Percentiles rank a stretch among this genome's conserved stretches.
Conservation (phyloP, 2,797 vertebrate species). For the Melanotaenia nigrans region DNA sequence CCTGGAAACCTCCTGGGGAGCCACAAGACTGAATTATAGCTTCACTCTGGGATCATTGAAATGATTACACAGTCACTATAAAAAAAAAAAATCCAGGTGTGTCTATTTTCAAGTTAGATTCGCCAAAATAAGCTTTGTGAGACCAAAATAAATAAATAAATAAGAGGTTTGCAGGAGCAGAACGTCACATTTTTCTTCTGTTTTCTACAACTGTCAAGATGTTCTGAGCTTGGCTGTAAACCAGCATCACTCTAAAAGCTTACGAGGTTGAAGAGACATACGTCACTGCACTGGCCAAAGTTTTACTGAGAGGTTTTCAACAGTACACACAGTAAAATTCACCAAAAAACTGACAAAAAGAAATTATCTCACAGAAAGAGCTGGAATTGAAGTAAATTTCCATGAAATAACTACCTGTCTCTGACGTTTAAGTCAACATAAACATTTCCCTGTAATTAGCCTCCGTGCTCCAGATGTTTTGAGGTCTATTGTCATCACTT, state of each 20-base stretch:
- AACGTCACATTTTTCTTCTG: neutral
- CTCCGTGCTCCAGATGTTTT: slow-evolving; percentile 23
- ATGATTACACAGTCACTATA: slow-evolving; percentile 24
- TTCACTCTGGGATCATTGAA: slow-evolving; percentile 38
- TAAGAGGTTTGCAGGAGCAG: neutral
- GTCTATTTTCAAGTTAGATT: slow-evolving; percentile 3
- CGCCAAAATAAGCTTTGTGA: neutral
- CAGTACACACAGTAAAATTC: slow-evolving; percentile 2
- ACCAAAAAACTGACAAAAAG: neutral
- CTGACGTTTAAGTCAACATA: slow-evolving; percentile 13
- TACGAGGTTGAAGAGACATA: slow-evolving; percentile 4
- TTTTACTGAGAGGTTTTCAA: slow-evolving; percentile 2
- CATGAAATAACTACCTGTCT: slow-evolving; percentile 2
- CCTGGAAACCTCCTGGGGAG: slow-evolving; percentile 64
- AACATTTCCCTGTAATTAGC: slow-evolving; percentile 27
- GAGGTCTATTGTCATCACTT: slow-evolving; percentile 9
- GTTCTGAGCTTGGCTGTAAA: neutral
- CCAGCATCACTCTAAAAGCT: slow-evolving; percentile 11
- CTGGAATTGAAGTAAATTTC: neutral
- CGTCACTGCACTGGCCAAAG: neutral
- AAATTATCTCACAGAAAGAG: neutral
- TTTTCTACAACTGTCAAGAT: neutral
- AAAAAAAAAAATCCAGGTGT: slow-evolving; percentile 7
- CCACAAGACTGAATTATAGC: slow-evolving; percentile 47
- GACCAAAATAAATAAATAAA: neutral